A percentile compares a stretch with the other conserved stretches of the same genome.
These are phyloP conservation scores for Aricia artaxerxes DNA, from an alignment of 2,888 invertebrate species.

Conservation along the genomic window DNA sequence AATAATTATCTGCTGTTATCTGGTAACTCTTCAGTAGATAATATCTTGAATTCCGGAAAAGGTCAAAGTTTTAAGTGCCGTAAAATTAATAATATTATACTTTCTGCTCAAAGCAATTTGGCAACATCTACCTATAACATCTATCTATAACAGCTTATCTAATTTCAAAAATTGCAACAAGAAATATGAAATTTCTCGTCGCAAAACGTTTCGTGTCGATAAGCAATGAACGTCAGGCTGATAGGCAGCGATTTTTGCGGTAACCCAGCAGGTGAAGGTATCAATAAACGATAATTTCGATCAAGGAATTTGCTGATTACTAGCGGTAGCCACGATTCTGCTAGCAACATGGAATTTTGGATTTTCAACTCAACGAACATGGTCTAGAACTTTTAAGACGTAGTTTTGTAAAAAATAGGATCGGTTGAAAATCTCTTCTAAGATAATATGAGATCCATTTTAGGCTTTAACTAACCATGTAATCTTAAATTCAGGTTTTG, in stretches of 20 bases:
- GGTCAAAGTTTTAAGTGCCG: no score
- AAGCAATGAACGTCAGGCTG: slow-evolving; percentile 21
- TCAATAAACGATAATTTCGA: slow-evolving; percentile 18
- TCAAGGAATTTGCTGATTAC: not conserved
- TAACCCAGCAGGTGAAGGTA: not conserved
- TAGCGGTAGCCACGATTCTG: not conserved
- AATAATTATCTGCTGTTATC: no score
- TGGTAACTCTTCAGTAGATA: no score
- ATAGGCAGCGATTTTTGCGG: slow-evolving; percentile 20
- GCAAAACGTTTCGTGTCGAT: slow-evolving; percentile 11
- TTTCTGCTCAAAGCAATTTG: no score
- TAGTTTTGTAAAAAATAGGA: not conserved
- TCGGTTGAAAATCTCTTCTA: not conserved
- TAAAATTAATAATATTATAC: no score
- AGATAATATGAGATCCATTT: not conserved
- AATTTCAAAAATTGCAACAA: not conserved
- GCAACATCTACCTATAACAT: no score
- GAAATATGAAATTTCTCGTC: not conserved
- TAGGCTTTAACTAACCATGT: no score
- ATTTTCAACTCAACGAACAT: not conserved
- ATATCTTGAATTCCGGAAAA: no score
- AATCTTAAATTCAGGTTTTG: no score
- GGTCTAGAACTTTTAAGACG: not conserved
- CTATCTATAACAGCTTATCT: not conserved
- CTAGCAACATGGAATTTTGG: not conserved